phyloP scores from a whole-genome alignment of 2,888 invertebrate species.

The Antitype chi region DNA sequence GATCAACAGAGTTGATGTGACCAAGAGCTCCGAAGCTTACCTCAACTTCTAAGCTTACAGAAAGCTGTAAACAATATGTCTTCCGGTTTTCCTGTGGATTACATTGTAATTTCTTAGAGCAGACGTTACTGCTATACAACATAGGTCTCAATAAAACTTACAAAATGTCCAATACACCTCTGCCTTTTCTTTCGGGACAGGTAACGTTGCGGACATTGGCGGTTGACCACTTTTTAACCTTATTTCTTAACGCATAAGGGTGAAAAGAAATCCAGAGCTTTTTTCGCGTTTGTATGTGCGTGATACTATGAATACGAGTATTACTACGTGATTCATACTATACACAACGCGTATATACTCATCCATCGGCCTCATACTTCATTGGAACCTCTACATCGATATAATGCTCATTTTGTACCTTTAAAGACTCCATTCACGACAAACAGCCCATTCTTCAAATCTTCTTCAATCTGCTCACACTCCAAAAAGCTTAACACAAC shows the following conservation, averaged over 20 bases:
- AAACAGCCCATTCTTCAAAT: conserved; percentile 80
- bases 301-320: background rate
- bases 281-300: no score
- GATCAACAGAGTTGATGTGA: no score
- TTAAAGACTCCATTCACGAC: conserved; percentile 83
- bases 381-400: conserved; percentile 65
- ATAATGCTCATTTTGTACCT: conserved; percentile 82
- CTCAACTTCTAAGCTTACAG: background rate
- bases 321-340: conserved; percentile 21
- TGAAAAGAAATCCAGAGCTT: no score
- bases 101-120: background rate
- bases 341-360: conserved; percentile 36
- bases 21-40: no score
- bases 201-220: no score
- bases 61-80: background rate
- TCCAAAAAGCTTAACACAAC: conserved; percentile 8
- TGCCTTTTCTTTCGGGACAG: no score
- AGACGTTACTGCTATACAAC: background rate
- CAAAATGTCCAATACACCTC: background rate
- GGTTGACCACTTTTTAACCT: no score
- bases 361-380: conserved; percentile 37
- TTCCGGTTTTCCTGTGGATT: background rate
- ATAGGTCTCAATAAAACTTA: no score
- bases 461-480: conserved; percentile 48
- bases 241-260: no score